Evolutionary conservation across 2,113 vertebrate species (phyloP), one percentile per base, ranked within the genome.

Genomic region (Paramisgurnus dabryanus): DNA sequence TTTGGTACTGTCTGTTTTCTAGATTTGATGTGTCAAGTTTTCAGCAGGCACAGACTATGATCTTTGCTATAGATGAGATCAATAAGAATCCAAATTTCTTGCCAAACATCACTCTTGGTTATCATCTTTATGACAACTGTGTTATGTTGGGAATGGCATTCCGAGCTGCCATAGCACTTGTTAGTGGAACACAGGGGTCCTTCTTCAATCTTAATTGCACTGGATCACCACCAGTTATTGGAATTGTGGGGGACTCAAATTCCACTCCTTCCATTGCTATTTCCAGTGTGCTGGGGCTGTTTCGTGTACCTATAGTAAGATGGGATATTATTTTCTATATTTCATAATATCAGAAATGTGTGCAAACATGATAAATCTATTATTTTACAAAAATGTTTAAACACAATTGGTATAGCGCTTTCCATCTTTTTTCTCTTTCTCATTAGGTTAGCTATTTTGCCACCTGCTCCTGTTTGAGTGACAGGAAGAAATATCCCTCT

Each of bases 261-360:
- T 90, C 90, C 1, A 87, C 89, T 27, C 65, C 69, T 63, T 84
- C 89, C 39, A 89, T 90, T 27, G 86, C 88, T 0, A 85, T 87
- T 43, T 89, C 89, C 27, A 86, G 63, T 15, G 78, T 87, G 5
- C 66, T 89, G 79, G 85, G 90, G 40, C 80, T 88, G 71, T 89
- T 80, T 65, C 79, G 61, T 47, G 15, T 90, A 2, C 89, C 89
- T 63, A 80, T 87, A 75, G 89, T 89, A 84, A 78, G 83, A 84
- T 17, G n/a, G 7, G 2, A 45, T 61, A 27, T 53, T 17, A 57
- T 82, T 80, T 60, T 34, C 27, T 34, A 34, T 34, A 3, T 3
- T 34, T 34, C 8, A 15, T 13, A 53, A 53, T 4, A 53, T 12
- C 13, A 15, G 15, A 53, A 15, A 53, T 5, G 4, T 53, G 50